Percentiles rank a stretch among this genome's conserved stretches.
Evolutionary conservation across 1,140 invertebrate genomes (phyloP).

Genomic region (Saccostrea glomerata): DNA sequence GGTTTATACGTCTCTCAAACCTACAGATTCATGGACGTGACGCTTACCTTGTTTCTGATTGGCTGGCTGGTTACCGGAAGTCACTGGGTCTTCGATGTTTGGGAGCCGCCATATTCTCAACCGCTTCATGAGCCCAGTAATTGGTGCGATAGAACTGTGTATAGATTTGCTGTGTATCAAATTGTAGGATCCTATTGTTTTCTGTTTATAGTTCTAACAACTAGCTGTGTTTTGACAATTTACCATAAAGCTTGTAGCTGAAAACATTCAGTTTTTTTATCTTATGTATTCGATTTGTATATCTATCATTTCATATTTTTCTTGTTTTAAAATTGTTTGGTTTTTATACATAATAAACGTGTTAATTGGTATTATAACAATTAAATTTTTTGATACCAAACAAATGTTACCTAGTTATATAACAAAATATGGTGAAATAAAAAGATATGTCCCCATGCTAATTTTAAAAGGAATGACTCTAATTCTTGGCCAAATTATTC

Average conservation of each 20-base stretch:
- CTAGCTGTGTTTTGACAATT: conserved; percentile 52
- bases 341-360: no score
- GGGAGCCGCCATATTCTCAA: conserved; percentile 76
- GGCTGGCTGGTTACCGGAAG: conserved; percentile 81
- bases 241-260: conserved; percentile 30
- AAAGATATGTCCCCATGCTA: no score
- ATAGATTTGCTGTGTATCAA: conserved; percentile 81
- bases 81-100: conserved; percentile 65
- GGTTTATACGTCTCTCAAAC: conserved; percentile 54
- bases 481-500: no score
- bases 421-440: no score
- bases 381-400: no score
- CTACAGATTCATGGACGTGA: conserved; percentile 77
- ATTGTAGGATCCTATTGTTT: conserved; percentile 79
- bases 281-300: no score
- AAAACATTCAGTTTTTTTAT: not conserved
- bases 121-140: conserved; percentile 81
- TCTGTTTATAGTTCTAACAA: conserved; percentile 49
- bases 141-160: conserved; percentile 75
- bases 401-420: no score
- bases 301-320: no score
- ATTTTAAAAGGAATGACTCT: no score
- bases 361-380: no score
- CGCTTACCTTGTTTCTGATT: conserved; percentile 81
- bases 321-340: no score